Base-by-base conservation (phyloP, 2,888 invertebrate genomes). In the Patella caerulea region DNA sequence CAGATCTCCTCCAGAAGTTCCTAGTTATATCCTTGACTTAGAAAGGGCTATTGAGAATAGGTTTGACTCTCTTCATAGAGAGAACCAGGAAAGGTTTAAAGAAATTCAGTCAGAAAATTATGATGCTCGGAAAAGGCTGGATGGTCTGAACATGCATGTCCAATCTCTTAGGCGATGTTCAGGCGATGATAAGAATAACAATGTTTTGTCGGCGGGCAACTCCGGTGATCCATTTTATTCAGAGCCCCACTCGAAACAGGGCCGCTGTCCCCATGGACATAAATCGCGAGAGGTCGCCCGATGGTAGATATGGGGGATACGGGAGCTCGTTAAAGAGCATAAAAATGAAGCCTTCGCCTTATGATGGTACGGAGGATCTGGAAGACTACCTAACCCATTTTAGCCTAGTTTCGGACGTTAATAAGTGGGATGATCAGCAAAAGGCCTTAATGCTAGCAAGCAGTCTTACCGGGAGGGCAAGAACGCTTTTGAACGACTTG, bases 371-470 rank as follows among this genome's bases (percentile, higher is more conserved):
- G 7, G 59, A 59, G 19, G 59, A 59, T 19, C 59, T 59, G 59
- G 59, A 59, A 59, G 59, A 59, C 19, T 59, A 59, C 19, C 59
- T 59, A 9, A 59, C 59, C 17, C 59, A 59, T 59, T 59, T 59
- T 2, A 9, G 59, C 59, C 19, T 59, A 9, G 59, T 59, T n/a
- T 14, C 59, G 1, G 59, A 59, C 4, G n/a, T 59, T n/a, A 59
- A 59, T 59, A 17, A 59, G 19, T 59, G 59, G 59, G 11, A n/a
- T 59, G 59, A 59, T n/a, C 59, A 59, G 19, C n/a, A 59, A 19
- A 59, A n/a, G 19, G 59, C 59, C 17, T 59, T 59, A 59, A 19
- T 59, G 19, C 19, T 59, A 59, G 59, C 59, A 7, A 59, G 59
- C 19, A 59, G 59, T 59, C 19, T 59, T n/a, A 14, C 59, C 7